Percentiles rank a stretch among this genome's conserved stretches.
Evolutionary conservation across 2,113 vertebrate species (phyloP).

Genomic region (Aplodontia rufa): DNA sequence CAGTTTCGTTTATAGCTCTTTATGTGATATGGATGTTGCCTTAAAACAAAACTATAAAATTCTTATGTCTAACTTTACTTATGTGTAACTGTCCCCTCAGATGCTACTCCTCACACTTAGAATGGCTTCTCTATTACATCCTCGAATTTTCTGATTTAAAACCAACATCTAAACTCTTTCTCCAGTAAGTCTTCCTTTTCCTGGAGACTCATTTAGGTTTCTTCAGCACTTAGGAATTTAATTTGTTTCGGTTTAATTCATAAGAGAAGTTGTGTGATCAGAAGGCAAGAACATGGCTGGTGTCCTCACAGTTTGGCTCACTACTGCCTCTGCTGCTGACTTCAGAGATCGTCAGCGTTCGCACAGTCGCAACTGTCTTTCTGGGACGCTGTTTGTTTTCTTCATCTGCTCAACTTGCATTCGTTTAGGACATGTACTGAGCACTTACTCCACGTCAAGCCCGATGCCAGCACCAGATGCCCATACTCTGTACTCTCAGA

Average conservation of each 20-base stretch:
- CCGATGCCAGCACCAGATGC: not conserved
- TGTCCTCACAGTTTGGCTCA: not conserved
- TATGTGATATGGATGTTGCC: not conserved
- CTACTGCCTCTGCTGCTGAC: not conserved
- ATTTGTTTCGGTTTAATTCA: not conserved
- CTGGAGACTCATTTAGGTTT: not conserved
- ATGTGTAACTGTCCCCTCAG: not conserved
- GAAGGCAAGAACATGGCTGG: not conserved
- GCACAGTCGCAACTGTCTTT: not conserved
- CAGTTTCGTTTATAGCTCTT: not conserved
- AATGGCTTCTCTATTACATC: not conserved
- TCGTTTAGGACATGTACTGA: not conserved
- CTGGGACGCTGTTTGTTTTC: not conserved
- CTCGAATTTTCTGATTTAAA: slow-evolving; percentile 3
- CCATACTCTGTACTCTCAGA: not conserved
- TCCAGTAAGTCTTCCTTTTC: not conserved
- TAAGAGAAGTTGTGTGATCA: not conserved
- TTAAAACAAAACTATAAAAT: not conserved
- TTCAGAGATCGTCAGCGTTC: not conserved
- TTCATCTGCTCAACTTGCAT: not conserved
- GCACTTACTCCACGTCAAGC: not conserved
- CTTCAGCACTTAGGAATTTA: not conserved
- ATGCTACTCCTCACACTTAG: not conserved
- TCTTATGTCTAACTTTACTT: not conserved
- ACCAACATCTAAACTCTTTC: not conserved